These are phyloP conservation scores for Papilio demoleus DNA, from an alignment of 2,888 invertebrate genomes.

Conservation along the genomic window DNA sequence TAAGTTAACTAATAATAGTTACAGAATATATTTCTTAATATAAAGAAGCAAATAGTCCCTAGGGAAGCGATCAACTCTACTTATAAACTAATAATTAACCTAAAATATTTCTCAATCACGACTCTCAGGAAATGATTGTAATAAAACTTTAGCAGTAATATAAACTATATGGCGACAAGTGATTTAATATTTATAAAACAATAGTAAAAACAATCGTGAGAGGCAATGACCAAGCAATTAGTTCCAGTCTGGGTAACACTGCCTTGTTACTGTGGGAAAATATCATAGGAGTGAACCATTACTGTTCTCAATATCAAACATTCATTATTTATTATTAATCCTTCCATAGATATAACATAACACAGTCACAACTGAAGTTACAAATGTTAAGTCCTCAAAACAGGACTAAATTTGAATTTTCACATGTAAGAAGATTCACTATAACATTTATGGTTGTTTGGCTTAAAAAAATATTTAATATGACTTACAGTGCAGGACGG, in stretches of 20 bases:
- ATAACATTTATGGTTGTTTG: too few relatives aligned
- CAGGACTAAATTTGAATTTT: too few relatives aligned
- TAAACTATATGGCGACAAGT: neutral
- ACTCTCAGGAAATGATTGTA: neutral
- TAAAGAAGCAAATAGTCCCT: neutral
- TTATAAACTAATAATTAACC: neutral
- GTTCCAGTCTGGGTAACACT: slow-evolving; percentile 48
- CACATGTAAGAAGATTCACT: too few relatives aligned
- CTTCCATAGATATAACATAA: neutral
- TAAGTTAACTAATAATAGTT: too few relatives aligned
- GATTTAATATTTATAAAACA: slow-evolving; percentile 22
- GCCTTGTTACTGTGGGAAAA: slow-evolving; percentile 50
- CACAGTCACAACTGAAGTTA: too few relatives aligned
- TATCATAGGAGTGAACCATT: slow-evolving; percentile 43
- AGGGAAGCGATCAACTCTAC: neutral
- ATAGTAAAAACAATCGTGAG: slow-evolving; percentile 35
- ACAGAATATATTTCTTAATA: too few relatives aligned
- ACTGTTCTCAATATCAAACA: slow-evolving; percentile 45
- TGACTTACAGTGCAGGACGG: too few relatives aligned
- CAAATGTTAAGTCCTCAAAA: too few relatives aligned
- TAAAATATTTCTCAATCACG: neutral
- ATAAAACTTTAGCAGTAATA: neutral
- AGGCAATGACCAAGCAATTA: slow-evolving; percentile 49
- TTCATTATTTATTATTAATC: neutral
- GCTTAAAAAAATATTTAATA: too few relatives aligned